Evolutionary conservation across 2,797 vertebrate genomes (phyloP).

Genomic region (Notamacropus eugenii): DNA sequence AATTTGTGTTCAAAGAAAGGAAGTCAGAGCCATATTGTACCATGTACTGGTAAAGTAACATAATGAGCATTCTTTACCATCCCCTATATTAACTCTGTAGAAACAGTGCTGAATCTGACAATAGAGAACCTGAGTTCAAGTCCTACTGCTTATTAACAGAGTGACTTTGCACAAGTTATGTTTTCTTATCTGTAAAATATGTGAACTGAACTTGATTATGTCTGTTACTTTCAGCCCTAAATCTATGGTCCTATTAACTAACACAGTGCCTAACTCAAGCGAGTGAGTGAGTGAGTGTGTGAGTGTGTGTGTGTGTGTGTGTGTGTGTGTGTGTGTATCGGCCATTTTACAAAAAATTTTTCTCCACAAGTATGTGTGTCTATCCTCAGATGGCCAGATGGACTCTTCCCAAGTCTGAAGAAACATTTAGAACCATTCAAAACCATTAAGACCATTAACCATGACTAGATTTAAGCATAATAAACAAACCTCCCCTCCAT

Average conservation of each 20-base stretch:
- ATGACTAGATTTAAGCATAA: background rate
- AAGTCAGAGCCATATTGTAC: background rate
- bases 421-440: background rate
- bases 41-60: background rate
- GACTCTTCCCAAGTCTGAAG: background rate
- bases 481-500: background rate
- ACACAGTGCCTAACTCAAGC: background rate
- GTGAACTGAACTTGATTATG: background rate
- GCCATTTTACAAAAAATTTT: background rate
- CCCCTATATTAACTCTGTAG: background rate
- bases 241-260: background rate
- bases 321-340: background rate
- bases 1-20: background rate
- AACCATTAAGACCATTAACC: background rate
- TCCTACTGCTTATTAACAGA: background rate
- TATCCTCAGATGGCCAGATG: background rate
- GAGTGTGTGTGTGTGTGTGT: too few relatives aligned
- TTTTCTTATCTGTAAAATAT: background rate
- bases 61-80: background rate
- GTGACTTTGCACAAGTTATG: background rate
- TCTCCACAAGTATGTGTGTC: background rate
- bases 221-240: background rate
- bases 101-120: background rate
- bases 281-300: too few relatives aligned
- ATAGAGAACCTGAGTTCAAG: background rate